phyloP scores from a whole-genome alignment of 2,797 vertebrate species.

The Momotus momota region DNA sequence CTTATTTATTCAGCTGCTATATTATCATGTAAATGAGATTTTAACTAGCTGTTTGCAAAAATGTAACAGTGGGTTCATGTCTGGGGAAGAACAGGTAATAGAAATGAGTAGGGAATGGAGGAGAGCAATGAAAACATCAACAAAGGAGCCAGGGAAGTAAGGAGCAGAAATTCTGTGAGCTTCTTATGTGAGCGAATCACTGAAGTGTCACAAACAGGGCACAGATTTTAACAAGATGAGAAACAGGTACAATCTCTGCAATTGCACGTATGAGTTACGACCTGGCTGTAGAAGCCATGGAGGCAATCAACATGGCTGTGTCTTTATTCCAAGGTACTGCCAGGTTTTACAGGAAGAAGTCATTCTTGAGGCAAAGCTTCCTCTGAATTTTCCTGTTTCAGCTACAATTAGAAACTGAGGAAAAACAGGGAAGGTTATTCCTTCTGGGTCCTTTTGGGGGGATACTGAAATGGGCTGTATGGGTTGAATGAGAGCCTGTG shows the following conservation, averaged over 20 bases:
- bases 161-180: not conserved
- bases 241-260: not conserved
- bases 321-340: not conserved
- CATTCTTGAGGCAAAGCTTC: not conserved
- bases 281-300: not conserved
- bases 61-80: not conserved
- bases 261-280: rapidly evolving
- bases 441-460: not conserved
- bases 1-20: not conserved
- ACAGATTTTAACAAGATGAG: not conserved
- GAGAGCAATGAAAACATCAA: not conserved
- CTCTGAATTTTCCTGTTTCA: not conserved
- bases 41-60: not conserved
- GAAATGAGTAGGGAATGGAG: not conserved
- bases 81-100: not conserved
- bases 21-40: not conserved
- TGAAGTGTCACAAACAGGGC: not conserved
- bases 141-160: not conserved
- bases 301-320: not conserved
- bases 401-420: not conserved
- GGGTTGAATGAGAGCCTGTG: not conserved
- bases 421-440: not conserved
- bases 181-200: not conserved
- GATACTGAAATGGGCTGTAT: not conserved
- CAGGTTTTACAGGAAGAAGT: not conserved